Evolutionary conservation across 2,113 vertebrate species (phyloP).

Genomic region (Lepidothrix coronata): DNA sequence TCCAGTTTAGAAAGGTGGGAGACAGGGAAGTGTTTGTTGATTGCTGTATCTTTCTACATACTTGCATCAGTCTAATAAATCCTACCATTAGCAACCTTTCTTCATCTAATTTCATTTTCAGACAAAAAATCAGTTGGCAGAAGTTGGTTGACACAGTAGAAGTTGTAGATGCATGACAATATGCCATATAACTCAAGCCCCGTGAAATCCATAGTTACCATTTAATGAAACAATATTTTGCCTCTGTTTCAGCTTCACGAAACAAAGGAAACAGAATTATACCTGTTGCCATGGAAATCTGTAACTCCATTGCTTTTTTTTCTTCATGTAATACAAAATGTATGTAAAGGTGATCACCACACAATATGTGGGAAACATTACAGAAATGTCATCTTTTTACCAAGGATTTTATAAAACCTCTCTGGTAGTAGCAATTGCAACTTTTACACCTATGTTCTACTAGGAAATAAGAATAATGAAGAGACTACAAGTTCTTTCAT

Average conservation of each 20-base stretch:
- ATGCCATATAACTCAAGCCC: background rate
- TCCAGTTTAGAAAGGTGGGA: background rate
- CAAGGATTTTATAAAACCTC: background rate
- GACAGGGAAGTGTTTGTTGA: background rate
- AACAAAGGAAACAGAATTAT: constrained; percentile 31
- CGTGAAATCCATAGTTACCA: background rate
- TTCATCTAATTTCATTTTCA: background rate
- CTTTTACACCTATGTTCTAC: background rate
- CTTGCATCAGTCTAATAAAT: background rate
- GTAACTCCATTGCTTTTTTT: background rate
- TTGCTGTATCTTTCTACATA: background rate
- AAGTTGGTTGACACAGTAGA: background rate
- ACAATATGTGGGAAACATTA: background rate
- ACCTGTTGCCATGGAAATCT: constrained; percentile 30
- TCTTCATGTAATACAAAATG: background rate
- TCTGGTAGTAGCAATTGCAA: background rate
- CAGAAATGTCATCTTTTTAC: background rate
- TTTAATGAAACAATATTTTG: background rate
- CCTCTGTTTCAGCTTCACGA: background rate
- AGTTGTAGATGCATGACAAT: background rate
- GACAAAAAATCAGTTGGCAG: background rate
- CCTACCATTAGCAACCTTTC: background rate
- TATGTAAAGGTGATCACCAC: background rate
- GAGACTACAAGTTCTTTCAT: background rate
- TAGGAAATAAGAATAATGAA: background rate